Evolutionary conservation across 2,113 vertebrate species (phyloP).

Genomic region (Myxocyprinus asiaticus): DNA sequence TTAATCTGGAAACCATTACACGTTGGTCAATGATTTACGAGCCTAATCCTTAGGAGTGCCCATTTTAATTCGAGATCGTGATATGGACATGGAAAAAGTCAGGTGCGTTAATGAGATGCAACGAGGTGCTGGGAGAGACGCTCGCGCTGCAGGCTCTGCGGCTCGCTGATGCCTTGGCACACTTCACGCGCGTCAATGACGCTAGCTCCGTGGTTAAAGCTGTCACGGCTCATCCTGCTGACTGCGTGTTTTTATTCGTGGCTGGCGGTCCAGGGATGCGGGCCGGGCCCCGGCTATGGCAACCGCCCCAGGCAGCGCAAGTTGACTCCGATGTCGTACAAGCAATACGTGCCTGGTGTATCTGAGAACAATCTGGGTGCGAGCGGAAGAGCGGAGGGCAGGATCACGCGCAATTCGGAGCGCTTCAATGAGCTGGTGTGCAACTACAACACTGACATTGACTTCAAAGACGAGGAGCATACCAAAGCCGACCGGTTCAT

Average conservation of each 20-base stretch:
- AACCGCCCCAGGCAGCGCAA: slow-evolving; percentile 83
- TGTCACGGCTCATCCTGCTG: slow-evolving; percentile 74
- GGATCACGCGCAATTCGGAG: slow-evolving; percentile 89
- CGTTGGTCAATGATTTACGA: slow-evolving; percentile 48
- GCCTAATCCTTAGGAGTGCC: slow-evolving; percentile 5
- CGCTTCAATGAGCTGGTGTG: slow-evolving; percentile 95
- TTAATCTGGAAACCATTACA: not conserved
- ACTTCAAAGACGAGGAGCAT: slow-evolving; percentile 99
- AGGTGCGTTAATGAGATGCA: slow-evolving; percentile 58
- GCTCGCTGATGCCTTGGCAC: slow-evolving; percentile 62
- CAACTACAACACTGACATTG: slow-evolving; percentile 98
- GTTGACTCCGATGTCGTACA: slow-evolving; percentile 89
- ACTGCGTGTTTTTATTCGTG: slow-evolving; percentile 75
- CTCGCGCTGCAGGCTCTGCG: slow-evolving; percentile 55
- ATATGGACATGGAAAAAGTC: slow-evolving; percentile 41
- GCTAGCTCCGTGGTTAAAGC: slow-evolving; percentile 71
- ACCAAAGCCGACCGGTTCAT: slow-evolving; percentile 95
- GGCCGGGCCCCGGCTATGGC: slow-evolving; percentile 85
- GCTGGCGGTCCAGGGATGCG: slow-evolving; percentile 80
- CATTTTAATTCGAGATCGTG: slow-evolving; percentile 42
- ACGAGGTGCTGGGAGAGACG: slow-evolving; percentile 62
- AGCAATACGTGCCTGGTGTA: slow-evolving; percentile 91
- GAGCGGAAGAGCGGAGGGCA: slow-evolving; percentile 93
- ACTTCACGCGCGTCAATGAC: slow-evolving; percentile 73
- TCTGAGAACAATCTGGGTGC: slow-evolving; percentile 97